Conservation (phyloP, 2,113 vertebrate species). For the Stegastes partitus region DNA sequence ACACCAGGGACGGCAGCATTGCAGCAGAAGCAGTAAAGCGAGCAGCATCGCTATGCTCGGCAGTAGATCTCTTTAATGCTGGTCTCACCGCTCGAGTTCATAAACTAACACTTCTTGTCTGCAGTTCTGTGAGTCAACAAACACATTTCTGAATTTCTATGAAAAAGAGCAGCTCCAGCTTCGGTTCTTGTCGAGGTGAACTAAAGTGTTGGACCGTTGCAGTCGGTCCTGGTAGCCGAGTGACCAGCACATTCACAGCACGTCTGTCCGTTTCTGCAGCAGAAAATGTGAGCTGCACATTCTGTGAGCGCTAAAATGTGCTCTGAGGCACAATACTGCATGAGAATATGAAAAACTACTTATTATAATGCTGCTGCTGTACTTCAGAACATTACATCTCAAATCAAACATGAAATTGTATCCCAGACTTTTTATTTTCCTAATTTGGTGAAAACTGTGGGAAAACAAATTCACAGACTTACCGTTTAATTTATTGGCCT, state of each 20-base stretch:
- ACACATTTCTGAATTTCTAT: neutral
- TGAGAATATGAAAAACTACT: neutral
- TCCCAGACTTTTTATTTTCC: neutral
- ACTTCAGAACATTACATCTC: neutral
- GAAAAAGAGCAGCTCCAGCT: neutral
- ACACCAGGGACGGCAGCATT: too few relatives aligned
- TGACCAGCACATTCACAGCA: neutral
- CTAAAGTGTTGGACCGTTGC: neutral
- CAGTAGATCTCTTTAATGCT: too few relatives aligned
- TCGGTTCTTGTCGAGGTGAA: slow-evolving; percentile 20
- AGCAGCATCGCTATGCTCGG: too few relatives aligned
- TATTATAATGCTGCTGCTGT: neutral
- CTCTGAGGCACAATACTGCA: neutral
- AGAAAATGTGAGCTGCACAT: neutral
- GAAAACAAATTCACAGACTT: too few relatives aligned
- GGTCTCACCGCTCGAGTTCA: too few relatives aligned
- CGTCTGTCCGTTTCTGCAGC: neutral
- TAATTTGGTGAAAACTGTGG: too few relatives aligned
- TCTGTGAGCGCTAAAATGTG: neutral
- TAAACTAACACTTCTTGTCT: too few relatives aligned
- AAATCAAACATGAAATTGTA: neutral
- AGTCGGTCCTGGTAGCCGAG: neutral
- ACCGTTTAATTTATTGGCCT: neutral
- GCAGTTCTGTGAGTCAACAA: neutral
- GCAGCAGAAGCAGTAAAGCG: too few relatives aligned